phyloP scores from a whole-genome alignment of 2,888 invertebrate species.

The Anorthoa munda region DNA sequence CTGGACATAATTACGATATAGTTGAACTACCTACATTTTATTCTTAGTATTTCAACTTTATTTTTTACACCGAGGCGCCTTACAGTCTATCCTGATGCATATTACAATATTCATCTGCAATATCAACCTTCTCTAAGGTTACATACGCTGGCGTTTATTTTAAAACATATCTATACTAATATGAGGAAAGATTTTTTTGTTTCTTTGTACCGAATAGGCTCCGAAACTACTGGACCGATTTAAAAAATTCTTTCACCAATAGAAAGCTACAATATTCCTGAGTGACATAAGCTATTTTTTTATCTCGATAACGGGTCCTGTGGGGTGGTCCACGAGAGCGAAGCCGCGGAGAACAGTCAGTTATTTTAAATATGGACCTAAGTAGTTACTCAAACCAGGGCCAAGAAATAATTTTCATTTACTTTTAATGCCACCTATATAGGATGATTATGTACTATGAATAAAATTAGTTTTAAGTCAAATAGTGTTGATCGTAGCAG shows the following conservation, averaged over 20 bases:
- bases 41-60: constrained; percentile 13
- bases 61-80: neutral
- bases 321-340: too few species aligned
- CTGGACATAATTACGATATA: constrained; percentile 21
- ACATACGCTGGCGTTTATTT: neutral
- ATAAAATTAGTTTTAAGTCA: neutral
- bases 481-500: constrained; percentile 13
- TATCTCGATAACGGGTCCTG: too few species aligned
- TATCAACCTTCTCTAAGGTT: neutral
- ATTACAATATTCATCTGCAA: neutral
- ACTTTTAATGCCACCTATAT: too few species aligned
- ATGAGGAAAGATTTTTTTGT: too few species aligned
- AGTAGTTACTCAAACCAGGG: neutral
- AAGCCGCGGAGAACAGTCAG: too few species aligned
- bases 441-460: too few species aligned
- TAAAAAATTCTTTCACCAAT: too few species aligned
- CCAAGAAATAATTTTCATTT: neutral
- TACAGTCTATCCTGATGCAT: constrained; percentile 1
- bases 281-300: too few species aligned
- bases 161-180: neutral
- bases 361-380: neutral
- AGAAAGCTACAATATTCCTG: too few species aligned
- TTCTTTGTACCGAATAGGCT: too few species aligned
- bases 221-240: too few species aligned
- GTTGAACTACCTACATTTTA: constrained; percentile 1